Evolutionary conservation across 2,888 invertebrate genomes (phyloP).

Genomic region (Bhutanitis thaidina): DNA sequence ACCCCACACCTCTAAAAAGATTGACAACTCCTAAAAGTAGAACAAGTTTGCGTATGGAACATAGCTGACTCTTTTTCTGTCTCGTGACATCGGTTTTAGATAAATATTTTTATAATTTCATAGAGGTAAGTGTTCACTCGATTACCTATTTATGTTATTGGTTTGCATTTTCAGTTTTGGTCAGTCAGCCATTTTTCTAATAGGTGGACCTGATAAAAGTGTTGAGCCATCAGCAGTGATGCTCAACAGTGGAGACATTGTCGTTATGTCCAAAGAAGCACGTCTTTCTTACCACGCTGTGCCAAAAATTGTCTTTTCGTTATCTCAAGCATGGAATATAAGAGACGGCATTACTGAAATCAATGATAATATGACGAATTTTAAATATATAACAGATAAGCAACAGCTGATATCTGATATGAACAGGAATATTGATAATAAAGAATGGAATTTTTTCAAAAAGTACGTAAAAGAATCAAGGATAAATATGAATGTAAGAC

Average conservation of each 20-base stretch:
- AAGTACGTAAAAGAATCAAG: constrained; percentile 85
- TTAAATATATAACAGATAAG: constrained; percentile 42
- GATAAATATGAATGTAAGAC: constrained; percentile 96
- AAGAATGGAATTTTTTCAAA: constrained; percentile 76
- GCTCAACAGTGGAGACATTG: constrained; percentile 93
- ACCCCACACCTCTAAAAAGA: too few species aligned
- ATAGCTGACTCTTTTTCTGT: too few species aligned
- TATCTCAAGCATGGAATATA: constrained; percentile 69
- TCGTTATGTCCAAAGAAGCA: constrained; percentile 92
- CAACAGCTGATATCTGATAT: constrained; percentile 33
- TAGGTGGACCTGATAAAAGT: constrained; percentile 89
- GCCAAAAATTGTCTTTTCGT: constrained; percentile 87
- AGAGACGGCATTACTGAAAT: constrained; percentile 23
- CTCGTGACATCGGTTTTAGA: too few species aligned
- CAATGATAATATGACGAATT: constrained; percentile 23
- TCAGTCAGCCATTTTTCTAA: constrained; percentile 94
- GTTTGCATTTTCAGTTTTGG: constrained; percentile 88
- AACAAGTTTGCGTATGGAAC: too few species aligned
- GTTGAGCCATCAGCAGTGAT: constrained; percentile 85
- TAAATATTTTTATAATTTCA: too few species aligned
- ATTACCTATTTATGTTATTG: too few species aligned
- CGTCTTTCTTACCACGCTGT: constrained; percentile 96
- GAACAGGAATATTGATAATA: constrained; percentile 39
- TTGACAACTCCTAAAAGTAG: too few species aligned
- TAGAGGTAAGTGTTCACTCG: too few species aligned